Conservation (phyloP, 2,888 invertebrate genomes). For the Acanthopleura granulata region DNA sequence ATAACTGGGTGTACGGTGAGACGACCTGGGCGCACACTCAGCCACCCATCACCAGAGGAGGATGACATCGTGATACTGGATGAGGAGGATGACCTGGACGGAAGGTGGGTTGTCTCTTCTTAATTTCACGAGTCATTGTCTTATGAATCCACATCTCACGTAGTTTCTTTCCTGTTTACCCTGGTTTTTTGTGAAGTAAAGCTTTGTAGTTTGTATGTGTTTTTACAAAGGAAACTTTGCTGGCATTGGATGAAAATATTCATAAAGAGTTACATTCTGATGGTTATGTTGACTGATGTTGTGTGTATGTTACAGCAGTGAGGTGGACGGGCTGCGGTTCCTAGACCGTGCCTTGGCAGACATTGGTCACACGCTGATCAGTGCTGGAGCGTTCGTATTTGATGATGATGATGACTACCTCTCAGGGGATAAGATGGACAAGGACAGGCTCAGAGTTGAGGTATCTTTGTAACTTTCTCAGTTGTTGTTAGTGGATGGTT, state of each 20-base stretch:
- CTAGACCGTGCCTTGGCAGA: slow-evolving; percentile 47
- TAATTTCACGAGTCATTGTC: neutral
- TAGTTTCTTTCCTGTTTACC: no score
- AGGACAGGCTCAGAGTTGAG: slow-evolving; percentile 77
- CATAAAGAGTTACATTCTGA: no score
- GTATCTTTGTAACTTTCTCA: slow-evolving; percentile 65
- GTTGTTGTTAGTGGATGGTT: no score
- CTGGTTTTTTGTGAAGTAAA: no score
- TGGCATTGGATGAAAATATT: no score
- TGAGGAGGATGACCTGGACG: slow-evolving; percentile 12
- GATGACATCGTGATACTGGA: slow-evolving; percentile 17
- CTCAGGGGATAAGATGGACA: slow-evolving; percentile 75
- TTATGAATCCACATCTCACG: no score
- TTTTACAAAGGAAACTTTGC: no score
- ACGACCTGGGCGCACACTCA: slow-evolving; percentile 1
- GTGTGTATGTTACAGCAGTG: slow-evolving; percentile 34
- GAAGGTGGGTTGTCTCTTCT: neutral
- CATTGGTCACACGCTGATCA: slow-evolving; percentile 50
- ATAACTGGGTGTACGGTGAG: slow-evolving; percentile 8
- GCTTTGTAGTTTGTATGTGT: no score
- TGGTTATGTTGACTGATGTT: neutral
- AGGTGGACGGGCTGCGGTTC: slow-evolving; percentile 48
- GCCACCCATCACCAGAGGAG: slow-evolving; percentile 15
- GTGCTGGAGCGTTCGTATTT: slow-evolving; percentile 60
- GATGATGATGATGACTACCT: slow-evolving; percentile 53